Evolutionary conservation across 2,888 invertebrate species (phyloP), one percentile per base, ranked within the genome.

Genomic region (Auanema freiburgensis): DNA sequence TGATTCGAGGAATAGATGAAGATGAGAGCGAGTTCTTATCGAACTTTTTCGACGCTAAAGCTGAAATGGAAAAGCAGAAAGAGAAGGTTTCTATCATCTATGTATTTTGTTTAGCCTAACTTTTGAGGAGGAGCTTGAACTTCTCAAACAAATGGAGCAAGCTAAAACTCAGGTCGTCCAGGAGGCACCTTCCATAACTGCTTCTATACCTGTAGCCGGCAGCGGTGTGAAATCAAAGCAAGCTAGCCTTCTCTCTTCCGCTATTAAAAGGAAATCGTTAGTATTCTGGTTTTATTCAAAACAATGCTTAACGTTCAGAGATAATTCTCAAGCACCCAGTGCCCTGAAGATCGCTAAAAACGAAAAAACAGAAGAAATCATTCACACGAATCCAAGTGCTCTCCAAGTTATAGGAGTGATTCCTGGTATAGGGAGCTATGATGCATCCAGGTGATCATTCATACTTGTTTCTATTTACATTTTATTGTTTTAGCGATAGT

Each of bases 21-120:
- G 97, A 96, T 84, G 97, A 97, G 86, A 91, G 93, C 0, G 91
- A 93, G 69, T 97, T 96, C 85, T 86, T 97, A 54, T 93, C 96
- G 81, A 87, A 91, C 63, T 92, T 97, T 2, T 93, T 78, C 53
- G 55, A 71, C 5, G 63, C 69, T 24, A 79, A 81, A 33, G 55
- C 63, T 8, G 65, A 69, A 11, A 71, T 72, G 14, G 70, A 72
- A 49, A 51, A 51, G 24, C 59, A 63, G 42, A 75, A 69, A 60
- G 77, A 76, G 49, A 41, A 59, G 42, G 53, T 55, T 21, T 2
- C 25, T 63, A 41, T 12, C n/a, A 57, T 57, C 41, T 25, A 3
- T 8, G 33, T 33, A 33, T 65, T 18, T 57, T 25, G n/a, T 51
- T 52, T 14, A 18, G 12, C 24, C 51, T 41, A 54, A 62, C 54